Percentiles rank a stretch among this genome's conserved stretches.
Evolutionary conservation across 2,113 vertebrate genomes (phyloP).

Genomic region (Euleptes europaea): DNA sequence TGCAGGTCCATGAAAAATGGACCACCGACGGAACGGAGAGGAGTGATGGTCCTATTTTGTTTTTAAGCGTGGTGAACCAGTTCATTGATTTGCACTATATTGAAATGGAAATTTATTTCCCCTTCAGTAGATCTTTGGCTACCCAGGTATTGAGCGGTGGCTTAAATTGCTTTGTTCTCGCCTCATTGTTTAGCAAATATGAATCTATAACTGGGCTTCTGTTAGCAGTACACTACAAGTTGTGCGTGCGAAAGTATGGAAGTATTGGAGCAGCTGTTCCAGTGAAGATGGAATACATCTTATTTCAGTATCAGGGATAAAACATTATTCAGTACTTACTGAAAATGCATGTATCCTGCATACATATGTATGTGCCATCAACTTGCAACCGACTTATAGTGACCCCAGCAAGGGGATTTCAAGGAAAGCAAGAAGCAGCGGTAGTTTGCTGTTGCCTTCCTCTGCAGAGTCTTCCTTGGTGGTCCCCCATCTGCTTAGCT

Average conservation of each 20-base stretch:
- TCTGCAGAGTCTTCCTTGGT: too few relatives aligned
- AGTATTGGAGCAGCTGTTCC: background rate
- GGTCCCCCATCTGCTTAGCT: too few relatives aligned
- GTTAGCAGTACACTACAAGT: background rate
- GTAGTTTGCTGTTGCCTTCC: too few relatives aligned
- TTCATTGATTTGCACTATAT: background rate
- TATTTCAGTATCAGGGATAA: background rate
- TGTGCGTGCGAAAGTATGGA: background rate
- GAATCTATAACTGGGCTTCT: background rate
- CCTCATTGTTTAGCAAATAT: slow-evolving; percentile 16
- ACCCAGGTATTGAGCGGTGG: background rate
- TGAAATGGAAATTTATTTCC: slow-evolving; percentile 27
- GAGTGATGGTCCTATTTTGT: background rate
- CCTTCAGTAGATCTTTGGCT: background rate
- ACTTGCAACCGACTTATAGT: too few relatives aligned
- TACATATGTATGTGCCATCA: too few relatives aligned
- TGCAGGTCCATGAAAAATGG: slow-evolving; percentile 3
- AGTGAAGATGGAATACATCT: background rate
- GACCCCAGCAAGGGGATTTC: too few relatives aligned
- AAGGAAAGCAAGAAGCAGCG: too few relatives aligned
- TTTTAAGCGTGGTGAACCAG: slow-evolving; percentile 19
- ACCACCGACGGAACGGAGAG: background rate
- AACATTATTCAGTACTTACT: too few relatives aligned
- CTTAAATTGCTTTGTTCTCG: slow-evolving; percentile 22
- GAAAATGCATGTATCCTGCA: too few relatives aligned